Base-by-base conservation (phyloP, 2,113 vertebrate species). In the Boleophthalmus pectinirostris region DNA sequence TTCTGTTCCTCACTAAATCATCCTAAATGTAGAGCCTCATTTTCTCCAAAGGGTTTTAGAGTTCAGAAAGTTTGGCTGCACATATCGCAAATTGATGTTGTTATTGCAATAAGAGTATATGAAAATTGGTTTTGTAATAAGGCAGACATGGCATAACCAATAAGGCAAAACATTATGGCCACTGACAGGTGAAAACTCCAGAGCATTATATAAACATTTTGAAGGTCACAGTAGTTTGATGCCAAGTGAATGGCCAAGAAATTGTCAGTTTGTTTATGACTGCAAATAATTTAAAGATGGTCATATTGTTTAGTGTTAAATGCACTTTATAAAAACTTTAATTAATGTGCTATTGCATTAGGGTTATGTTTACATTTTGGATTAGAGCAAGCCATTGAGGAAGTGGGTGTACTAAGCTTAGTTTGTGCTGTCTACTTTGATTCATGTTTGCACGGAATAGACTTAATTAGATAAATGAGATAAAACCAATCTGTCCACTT, bases 51-150 rank as follows among this genome's bases (percentile, higher is more conserved):
- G 71, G 68, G 60, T 74, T 46, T 21, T 80, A 38, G 70, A 74
- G 70, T 88, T 76, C 66, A 53, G 18, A 66, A 70, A 85, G 70
- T 78, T 21, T 57, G 45, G 23, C 69, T 23, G 29, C 54, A 23
- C 15, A 33, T n/a, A n/a, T 33, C 14, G 5, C 24, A 29, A 51
- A 51, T 51, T 51, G 20, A 54, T 54, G 51, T 10, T 21, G 51
- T 21, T 54, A 53, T 53, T 53, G 20, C 49, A 51, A 16, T 49
- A 18, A 51, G 49, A n/a, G 51, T 53, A n/a, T n/a, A n/a, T 53
- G 51, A 53, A 53, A 20, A 53, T 53, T 53, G 51, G 51, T 53
- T 53, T 53, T 53, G n/a, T 10, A 11, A 18, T 21, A 54, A 54
- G 51, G n/a, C 5, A 51, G 15, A 18, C 47, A 20, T 20, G 18